Evolutionary conservation across 1,140 invertebrate genomes (phyloP), one percentile per base, ranked within the genome.

Genomic region (Drosophila kikkawai): DNA sequence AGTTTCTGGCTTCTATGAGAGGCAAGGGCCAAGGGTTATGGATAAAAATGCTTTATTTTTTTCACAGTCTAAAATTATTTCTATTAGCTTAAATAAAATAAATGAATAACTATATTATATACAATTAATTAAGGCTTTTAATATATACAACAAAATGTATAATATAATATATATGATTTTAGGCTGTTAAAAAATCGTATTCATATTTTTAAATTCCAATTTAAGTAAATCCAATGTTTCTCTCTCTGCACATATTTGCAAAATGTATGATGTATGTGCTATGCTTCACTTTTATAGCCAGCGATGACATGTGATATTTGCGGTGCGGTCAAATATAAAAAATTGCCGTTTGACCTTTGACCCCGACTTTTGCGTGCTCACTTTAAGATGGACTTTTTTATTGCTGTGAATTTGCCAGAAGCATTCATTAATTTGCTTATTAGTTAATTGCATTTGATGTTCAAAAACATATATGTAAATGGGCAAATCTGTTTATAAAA

Each of bases 271-370:
- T 53, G 32, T 57, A 22, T 45, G 32, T 37, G 26, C n/a, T 53
- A 42, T 41, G n/a, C 55, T 71, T 34, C 26, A 39, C 34, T 65
- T 71, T 42, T 32, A 37, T 42, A 8, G 57, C 26, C 36, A 29
- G 39, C 44, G 44, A 59, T 71, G 69, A 83, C 34, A 75, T 36
- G 61, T 61, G 79, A 53, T 36, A 75, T 73, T 42, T 48, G 59
- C 59, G 45, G 55, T 15, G n/a, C 34, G 73, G 45, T 56, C 37
- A 39, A 50, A 66, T 22, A 39, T 44, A 45, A 76, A 75, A 76
- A 44, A 44, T 64, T 60, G 60, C 44, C 68, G 59, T 45, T 75
- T 78, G 80, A 88, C 84, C 84, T 88, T 88, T 88, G 77, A 88
- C 73, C 84, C 58, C 71, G 37, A 17, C 56, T 36, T 53, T 65